Conservation (phyloP, 2,888 invertebrate species). For the Agapostemon virescens region DNA sequence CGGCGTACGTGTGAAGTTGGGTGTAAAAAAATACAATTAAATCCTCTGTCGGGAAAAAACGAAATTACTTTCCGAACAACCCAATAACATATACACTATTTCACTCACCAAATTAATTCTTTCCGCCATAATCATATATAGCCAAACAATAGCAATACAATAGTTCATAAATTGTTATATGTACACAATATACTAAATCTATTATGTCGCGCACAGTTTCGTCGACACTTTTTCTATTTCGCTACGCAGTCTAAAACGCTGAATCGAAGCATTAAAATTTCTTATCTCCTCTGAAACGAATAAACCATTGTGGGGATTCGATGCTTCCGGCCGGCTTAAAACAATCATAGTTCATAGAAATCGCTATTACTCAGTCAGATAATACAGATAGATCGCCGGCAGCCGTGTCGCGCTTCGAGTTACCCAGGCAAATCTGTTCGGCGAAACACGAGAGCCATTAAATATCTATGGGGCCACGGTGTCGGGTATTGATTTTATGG, state of each 20-base stretch:
- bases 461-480: slow-evolving; percentile 56
- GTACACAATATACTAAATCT: neutral
- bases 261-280: neutral
- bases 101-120: no score
- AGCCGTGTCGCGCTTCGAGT: neutral
- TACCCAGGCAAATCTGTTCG: neutral
- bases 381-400: neutral
- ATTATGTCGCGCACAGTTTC: neutral
- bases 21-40: no score
- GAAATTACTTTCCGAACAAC: no score
- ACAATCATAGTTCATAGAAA: neutral
- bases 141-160: no score
- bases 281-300: no score
- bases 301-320: no score
- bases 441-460: slow-evolving; percentile 16
- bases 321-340: neutral
- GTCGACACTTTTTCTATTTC: neutral
- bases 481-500: slow-evolving; percentile 64
- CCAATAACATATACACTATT: no score
- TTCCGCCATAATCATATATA: no score
- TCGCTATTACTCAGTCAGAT: neutral
- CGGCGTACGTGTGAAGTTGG: no score
- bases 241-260: no score
- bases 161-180: neutral
- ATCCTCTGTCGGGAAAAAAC: no score